Evolutionary conservation across 1,140 invertebrate species (phyloP).

Genomic region (Mactra quadrangularis): DNA sequence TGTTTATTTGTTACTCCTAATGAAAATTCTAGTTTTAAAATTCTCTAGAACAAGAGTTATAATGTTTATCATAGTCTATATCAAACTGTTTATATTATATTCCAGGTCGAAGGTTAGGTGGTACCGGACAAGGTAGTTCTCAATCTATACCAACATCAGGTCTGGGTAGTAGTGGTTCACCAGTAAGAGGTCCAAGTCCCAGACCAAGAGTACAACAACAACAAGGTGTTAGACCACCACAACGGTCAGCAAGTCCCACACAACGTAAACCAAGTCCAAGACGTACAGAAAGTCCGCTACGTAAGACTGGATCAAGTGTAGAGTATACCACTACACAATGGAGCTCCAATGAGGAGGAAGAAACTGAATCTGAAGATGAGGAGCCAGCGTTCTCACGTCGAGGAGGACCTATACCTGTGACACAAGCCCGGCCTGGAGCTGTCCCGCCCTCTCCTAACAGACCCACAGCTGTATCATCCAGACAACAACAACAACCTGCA

Average conservation of each 20-base stretch:
- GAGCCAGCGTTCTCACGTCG: conserved; percentile 64
- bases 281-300: conserved; percentile 45
- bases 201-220: conserved; percentile 30
- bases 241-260: conserved; percentile 58
- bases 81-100: too few relatives aligned
- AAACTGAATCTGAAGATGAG: conserved; percentile 64
- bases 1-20: too few relatives aligned
- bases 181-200: conserved; percentile 55
- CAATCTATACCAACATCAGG: conserved; percentile 58
- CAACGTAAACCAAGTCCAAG: conserved; percentile 11
- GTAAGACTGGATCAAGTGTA: conserved; percentile 70
- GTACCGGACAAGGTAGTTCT: conserved; percentile 7
- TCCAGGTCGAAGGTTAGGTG: conserved; percentile 28
- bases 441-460: conserved; percentile 28
- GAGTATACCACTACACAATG: conserved; percentile 80
- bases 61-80: too few relatives aligned
- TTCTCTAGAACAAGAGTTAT: too few relatives aligned
- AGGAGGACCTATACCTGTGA: conserved; percentile 52
- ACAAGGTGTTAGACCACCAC: conserved; percentile 64
- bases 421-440: conserved; percentile 64
- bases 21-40: too few relatives aligned
- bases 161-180: conserved; percentile 55
- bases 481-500: conserved; percentile 39
- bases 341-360: conserved; percentile 73
- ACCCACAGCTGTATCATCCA: conserved; percentile 18